Conservation (phyloP, 2,113 vertebrate species). For the Rhinolophus sinicus region DNA sequence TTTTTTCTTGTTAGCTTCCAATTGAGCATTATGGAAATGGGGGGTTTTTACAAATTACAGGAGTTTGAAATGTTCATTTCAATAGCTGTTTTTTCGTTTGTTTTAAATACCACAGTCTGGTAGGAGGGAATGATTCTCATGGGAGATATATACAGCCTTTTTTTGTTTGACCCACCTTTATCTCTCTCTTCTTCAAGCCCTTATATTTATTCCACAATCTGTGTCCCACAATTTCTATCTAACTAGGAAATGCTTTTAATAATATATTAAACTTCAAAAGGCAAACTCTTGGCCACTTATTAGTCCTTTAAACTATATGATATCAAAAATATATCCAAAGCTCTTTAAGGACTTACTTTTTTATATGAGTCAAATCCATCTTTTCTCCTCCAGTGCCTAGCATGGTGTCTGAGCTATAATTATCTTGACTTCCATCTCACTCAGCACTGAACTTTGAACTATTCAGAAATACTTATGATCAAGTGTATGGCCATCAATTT, state of each 20-base stretch:
- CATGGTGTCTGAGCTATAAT: not conserved
- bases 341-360: not conserved
- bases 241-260: not conserved
- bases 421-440: not conserved
- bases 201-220: not conserved
- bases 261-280: not conserved
- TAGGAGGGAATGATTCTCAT: not conserved
- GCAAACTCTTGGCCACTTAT: not conserved
- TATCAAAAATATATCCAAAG: conserved; percentile 24
- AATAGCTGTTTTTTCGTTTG: not conserved
- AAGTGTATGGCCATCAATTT: not conserved
- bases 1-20: conserved; percentile 63
- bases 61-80: not conserved
- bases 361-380: not conserved
- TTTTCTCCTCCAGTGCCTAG: not conserved
- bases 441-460: not conserved
- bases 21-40: conserved; percentile 43
- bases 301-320: not conserved
- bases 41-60: conserved; percentile 46
- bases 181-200: not conserved
- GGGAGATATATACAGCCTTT: not conserved
- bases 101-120: not conserved
- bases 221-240: not conserved
- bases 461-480: not conserved
- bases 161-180: not conserved